Conservation (phyloP, 2,888 invertebrate genomes). For the Mechanitis messenoides region DNA sequence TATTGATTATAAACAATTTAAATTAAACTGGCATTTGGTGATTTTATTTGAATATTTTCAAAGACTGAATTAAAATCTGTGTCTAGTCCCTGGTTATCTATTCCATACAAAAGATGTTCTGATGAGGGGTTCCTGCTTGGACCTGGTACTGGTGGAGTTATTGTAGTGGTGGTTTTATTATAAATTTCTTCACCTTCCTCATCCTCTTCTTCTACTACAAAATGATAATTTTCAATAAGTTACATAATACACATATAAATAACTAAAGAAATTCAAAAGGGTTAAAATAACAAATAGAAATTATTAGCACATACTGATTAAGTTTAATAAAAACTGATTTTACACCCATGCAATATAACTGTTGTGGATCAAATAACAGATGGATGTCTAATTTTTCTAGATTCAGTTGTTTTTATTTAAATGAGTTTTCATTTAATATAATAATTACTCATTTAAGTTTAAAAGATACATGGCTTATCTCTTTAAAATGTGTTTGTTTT, state of each 20-base stretch:
- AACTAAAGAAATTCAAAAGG: not conserved
- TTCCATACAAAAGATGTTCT: slow-evolving; percentile 70
- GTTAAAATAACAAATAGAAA: too few species aligned
- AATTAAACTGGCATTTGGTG: slow-evolving; percentile 61
- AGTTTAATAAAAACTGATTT: too few species aligned
- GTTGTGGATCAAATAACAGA: too few species aligned
- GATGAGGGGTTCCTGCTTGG: slow-evolving; percentile 68
- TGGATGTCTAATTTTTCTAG: too few species aligned
- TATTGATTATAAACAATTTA: slow-evolving; percentile 28
- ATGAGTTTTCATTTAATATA: too few species aligned
- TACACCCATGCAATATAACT: too few species aligned
- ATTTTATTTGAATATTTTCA: slow-evolving; percentile 77
- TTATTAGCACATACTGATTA: too few species aligned
- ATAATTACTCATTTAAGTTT: too few species aligned
- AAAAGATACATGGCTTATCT: too few species aligned
- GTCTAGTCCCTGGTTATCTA: slow-evolving; percentile 78
- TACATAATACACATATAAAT: not conserved
- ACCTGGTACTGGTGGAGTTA: slow-evolving; percentile 54
- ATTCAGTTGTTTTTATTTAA: too few species aligned
- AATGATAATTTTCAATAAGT: slow-evolving; percentile 11
- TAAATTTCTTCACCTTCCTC: slow-evolving; percentile 69
- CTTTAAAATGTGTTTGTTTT: not conserved
- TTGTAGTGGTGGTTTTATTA: slow-evolving; percentile 64
- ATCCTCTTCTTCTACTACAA: slow-evolving; percentile 70
- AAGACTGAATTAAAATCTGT: slow-evolving; percentile 79